phyloP scores from a whole-genome alignment of 2,888 invertebrate species.

The Luperina nickerlii region DNA sequence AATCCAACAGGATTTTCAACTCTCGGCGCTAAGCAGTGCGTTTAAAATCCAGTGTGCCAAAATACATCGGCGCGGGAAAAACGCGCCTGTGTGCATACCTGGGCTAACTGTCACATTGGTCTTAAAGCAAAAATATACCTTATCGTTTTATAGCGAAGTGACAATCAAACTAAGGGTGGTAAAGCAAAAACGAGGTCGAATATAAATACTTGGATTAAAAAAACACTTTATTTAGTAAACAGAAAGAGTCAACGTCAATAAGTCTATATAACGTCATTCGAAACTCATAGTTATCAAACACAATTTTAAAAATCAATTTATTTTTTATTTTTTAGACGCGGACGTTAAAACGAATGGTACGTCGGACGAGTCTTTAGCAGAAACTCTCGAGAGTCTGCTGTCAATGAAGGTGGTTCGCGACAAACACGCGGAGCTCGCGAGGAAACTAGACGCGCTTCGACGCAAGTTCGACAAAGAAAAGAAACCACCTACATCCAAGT shows the following conservation, averaged over 20 bases:
- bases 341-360: conserved; percentile 80
- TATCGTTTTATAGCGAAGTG: too few species aligned
- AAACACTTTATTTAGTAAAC: background rate
- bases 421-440: conserved; percentile 95
- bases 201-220: too few species aligned
- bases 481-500: conserved; percentile 92
- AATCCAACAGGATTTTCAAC: background rate
- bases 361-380: conserved; percentile 92
- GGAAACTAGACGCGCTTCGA: conserved; percentile 95
- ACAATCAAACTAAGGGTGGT: too few species aligned
- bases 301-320: background rate
- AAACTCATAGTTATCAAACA: too few species aligned
- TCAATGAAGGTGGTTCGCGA: conserved; percentile 95
- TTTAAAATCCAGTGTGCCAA: background rate
- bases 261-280: background rate
- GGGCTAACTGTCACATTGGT: background rate
- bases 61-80: too few species aligned
- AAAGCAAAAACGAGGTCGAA: too few species aligned
- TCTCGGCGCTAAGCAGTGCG: background rate
- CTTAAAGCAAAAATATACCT: too few species aligned
- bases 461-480: conserved; percentile 96
- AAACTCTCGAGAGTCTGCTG: conserved; percentile 94
- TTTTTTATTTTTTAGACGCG: conserved; percentile 62
- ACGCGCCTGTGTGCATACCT: too few species aligned
- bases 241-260: background rate